Evolutionary conservation across 92 coral and sea anemone species (phyloP), one percentile per base, ranked within the genome.

Genomic region (Zoanthus solanderi): DNA sequence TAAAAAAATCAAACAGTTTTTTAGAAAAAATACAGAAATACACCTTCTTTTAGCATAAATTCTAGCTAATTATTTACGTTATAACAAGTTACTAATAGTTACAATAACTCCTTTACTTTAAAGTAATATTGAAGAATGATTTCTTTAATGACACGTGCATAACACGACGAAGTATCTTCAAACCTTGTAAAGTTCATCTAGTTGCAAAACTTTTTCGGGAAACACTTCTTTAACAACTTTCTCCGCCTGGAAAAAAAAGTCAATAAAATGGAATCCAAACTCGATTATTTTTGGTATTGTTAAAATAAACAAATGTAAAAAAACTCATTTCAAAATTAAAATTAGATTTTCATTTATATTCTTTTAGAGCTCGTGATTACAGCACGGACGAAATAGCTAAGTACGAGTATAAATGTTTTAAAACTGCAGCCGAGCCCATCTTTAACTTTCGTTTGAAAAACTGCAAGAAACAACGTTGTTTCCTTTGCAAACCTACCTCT

Each of bases 181-280:
- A 75, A 97, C 99, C 99, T 95, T 95, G 11, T 95, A 88, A 18
- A 97, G 91, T n/a, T 78, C 84, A 76, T 95, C 96, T 56, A 97
- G 83, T 71, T 94, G 92, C 88, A 94, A 72, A 54, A 97, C 99
- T 84, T 94, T 95, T 60, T 93, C 91, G 0, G 99, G 99, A 69
- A 97, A 97, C 82, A 91, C 91, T 86, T 95, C 93, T 71, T 95
- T 97, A 71, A 97, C 94, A 13, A 94, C 88, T 83, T 92, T 97
- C 85, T 97, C 98, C 9, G 98, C 98, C 99, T 97, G 71, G 17
- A 80, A 76, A 32, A 31, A 32, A 71, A 15, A 69, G 34, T 29
- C 18, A 44, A 50, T 57, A 14, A 65, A 66, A 45, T 57, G 30
- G 7, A 34, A 11, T 30, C 6, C 15, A 69, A 17, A 23, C 46